Base-by-base conservation (phyloP, 2,797 vertebrate species). In the Crocodylus rhombifer region DNA sequence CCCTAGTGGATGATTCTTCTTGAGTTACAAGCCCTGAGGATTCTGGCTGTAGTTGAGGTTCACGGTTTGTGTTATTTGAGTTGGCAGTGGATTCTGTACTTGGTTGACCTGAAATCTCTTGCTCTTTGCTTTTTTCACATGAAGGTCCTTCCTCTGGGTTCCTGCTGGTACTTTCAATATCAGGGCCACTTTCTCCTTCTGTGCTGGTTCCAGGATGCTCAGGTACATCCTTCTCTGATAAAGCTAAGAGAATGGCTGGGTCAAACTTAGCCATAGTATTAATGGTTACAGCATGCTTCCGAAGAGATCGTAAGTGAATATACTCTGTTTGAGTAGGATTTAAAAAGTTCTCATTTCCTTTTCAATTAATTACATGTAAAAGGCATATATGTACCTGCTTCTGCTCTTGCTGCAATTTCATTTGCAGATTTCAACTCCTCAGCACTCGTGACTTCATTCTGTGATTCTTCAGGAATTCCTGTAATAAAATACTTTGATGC, bases 1-100 rank as follows among this genome's bases (percentile, higher is more conserved):
- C 97, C 23, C 98, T 97, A 23, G 98, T 79, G 3, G 98, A 96
- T 36, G 97, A 95, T 21, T 97, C 98, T 1, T 97, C 98, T 1
- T 78, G 92, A 33, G 95, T 90, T 8, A 89, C 94, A 78, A 97
- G 97, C 10, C 91, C 97, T 0, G 94, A 28, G 42, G 98, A 94
- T 88, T 99, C 98, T 0, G 96, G 90, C 86, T 97, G 98, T 88
- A 91, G 3, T 20, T 64, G 97, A 67, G 93, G 93, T 76, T 96
- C 96, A 28, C 94, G 77, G 1, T 63, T 88, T 7, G 83, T 75
- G 88, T 36, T 85, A 65, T 61, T 84, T 0, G 61, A 77, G 20
- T 3, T 63, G 88, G 96, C 92, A 69, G 94, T 82, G 23, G 90
- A 80, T 25, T 91, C 97, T 56, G 25, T 10, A 87, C 88, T 90